Base-by-base conservation (phyloP, 2,888 invertebrate genomes). In the Bhutanitis thaidina region DNA sequence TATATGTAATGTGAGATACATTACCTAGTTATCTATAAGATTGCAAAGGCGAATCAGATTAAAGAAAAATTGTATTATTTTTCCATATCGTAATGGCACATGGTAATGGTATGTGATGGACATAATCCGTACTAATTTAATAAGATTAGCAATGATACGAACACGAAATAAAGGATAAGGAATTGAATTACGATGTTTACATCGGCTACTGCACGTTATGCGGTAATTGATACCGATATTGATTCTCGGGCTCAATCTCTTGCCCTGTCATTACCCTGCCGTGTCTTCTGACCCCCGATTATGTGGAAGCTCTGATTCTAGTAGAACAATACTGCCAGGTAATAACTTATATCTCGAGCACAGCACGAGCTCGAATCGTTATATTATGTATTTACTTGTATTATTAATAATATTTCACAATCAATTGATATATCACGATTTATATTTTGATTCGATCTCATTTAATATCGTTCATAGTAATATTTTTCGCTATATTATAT, bases 221-320 rank as follows among this genome's bases (percentile, higher is more conserved):
- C 38, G 32, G 61, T 65, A 63, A 66, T 64, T 53, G 61, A 53
- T 57, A 34, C n/a, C 43, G 56, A 59, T 64, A 72, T 81, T 72
- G 81, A 71, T 77, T 77, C 72, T 67, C 64, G 51, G 54, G 67
- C 65, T 65, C 71, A 68, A 69, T 77, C 68, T 66, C 62, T 58
- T 64, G 70, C 72, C 73, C 80, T 84, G 76, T 86, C 72, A 86
- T 87, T 87, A 86, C 68, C 59, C 61, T 53, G 69, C 79, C 80
- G 80, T 81, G 79, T 80, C 80, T 81, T 77, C 78, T 86, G 87
- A 86, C 82, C 82, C 62, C 62, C 60, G 67, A 75, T 80, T 63
- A 65, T 57, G 53, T 47, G 57, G 57, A 52, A 57, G 57, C 55
- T 44, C 35, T 45, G 40, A 55, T 61, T 61, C 66, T 59, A 49